These are phyloP conservation scores for Fopius arisanus DNA, from an alignment of 1,140 invertebrate genomes.

Conservation along the genomic window DNA sequence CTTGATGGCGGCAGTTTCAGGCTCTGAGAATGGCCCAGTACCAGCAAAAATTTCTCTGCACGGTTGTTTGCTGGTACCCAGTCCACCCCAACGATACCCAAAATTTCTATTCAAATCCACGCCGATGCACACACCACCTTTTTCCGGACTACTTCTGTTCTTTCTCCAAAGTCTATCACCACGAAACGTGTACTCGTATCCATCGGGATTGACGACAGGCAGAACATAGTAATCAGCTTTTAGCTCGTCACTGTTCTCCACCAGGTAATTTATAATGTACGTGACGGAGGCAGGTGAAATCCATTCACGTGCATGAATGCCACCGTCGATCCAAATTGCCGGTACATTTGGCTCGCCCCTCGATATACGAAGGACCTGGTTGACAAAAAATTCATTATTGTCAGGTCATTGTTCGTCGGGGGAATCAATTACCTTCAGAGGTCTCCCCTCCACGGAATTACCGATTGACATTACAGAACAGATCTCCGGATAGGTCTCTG, in stretches of 20 bases:
- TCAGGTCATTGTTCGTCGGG: constrained; percentile 18
- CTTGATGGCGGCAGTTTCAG: constrained; percentile 77
- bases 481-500: constrained; percentile 76
- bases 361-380: constrained; percentile 72
- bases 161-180: constrained; percentile 73
- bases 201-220: constrained; percentile 72
- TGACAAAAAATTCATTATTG: constrained; percentile 5
- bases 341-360: constrained; percentile 53
- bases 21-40: constrained; percentile 81
- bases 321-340: constrained; percentile 72
- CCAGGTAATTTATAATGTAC: constrained; percentile 77
- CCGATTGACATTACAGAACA: constrained; percentile 80
- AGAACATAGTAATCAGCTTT: constrained; percentile 71
- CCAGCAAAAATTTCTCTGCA: constrained; percentile 86
- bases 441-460: constrained; percentile 76
- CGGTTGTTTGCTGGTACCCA: constrained; percentile 77
- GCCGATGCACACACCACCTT: constrained; percentile 70
- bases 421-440: constrained; percentile 69
- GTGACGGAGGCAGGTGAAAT: constrained; percentile 76
- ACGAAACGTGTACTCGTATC: constrained; percentile 81
- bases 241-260: constrained; percentile 73
- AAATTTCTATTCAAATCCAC: constrained; percentile 79
- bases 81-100: constrained; percentile 72
- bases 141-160: constrained; percentile 70
- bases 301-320: constrained; percentile 81